Conservation (phyloP, 2,888 invertebrate species). For the Omphaloscelis lunosa region DNA sequence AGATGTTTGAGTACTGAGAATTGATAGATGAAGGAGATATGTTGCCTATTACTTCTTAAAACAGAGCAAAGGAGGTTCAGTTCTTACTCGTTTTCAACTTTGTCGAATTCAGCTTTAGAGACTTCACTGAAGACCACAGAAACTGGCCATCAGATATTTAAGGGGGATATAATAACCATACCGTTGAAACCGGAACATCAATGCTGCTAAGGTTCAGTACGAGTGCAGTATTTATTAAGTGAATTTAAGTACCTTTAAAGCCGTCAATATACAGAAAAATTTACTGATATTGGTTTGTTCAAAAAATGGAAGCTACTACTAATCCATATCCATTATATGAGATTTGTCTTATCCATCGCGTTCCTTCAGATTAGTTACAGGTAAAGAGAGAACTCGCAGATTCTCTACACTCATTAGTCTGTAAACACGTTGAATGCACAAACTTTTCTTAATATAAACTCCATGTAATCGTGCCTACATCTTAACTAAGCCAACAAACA, state of each 20-base stretch:
- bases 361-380: background rate
- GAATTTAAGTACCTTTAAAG: background rate
- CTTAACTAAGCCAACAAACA: slow-evolving; percentile 18
- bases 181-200: background rate
- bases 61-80: background rate
- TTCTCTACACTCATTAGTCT: background rate
- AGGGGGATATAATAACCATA: background rate
- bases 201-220: background rate
- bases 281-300: no score
- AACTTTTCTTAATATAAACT: background rate
- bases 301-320: background rate
- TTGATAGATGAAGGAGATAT: background rate
- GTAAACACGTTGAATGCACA: background rate
- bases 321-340: no score
- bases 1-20: slow-evolving; percentile 13
- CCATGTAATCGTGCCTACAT: slow-evolving; percentile 9
- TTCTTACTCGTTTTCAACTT: background rate
- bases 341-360: background rate
- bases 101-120: background rate
- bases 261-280: no score
- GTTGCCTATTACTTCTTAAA: background rate
- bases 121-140: background rate
- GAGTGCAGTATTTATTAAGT: background rate
- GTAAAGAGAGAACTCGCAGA: background rate
- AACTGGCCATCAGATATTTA: background rate